Conservation (phyloP, 2,113 vertebrate genomes). For the Saguinus midas region DNA sequence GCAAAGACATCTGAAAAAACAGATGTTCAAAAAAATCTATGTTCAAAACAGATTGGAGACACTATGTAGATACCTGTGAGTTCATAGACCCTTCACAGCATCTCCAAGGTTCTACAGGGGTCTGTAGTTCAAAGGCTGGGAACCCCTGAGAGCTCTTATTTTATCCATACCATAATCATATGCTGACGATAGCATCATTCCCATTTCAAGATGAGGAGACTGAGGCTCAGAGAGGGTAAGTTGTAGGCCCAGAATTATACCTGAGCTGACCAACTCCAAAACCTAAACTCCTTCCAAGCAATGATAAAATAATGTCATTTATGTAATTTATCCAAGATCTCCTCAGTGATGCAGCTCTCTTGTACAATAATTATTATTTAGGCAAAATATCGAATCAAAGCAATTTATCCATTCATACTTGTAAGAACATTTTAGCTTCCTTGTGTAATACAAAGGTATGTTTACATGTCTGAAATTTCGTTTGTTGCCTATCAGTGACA, state of each 20-base stretch:
- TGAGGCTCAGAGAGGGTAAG: background rate
- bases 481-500: background rate
- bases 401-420: background rate
- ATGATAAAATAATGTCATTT: background rate
- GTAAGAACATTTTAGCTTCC: background rate
- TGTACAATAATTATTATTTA: background rate
- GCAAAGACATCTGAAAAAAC: background rate
- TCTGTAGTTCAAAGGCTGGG: background rate
- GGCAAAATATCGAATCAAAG: slow-evolving; percentile 30
- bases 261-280: background rate
- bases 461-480: background rate
- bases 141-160: background rate
- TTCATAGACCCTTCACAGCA: background rate
- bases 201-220: background rate
- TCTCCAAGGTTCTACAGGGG: background rate
- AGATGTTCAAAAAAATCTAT: background rate
- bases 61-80: no score
- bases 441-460: background rate
- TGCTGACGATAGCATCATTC: background rate
- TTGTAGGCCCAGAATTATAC: background rate
- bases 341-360: background rate
- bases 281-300: background rate
- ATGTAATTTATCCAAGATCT: background rate
- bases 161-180: background rate
- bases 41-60: background rate